Evolutionary conservation across 2,113 vertebrate species (phyloP).

Genomic region (Callionymus lyra): DNA sequence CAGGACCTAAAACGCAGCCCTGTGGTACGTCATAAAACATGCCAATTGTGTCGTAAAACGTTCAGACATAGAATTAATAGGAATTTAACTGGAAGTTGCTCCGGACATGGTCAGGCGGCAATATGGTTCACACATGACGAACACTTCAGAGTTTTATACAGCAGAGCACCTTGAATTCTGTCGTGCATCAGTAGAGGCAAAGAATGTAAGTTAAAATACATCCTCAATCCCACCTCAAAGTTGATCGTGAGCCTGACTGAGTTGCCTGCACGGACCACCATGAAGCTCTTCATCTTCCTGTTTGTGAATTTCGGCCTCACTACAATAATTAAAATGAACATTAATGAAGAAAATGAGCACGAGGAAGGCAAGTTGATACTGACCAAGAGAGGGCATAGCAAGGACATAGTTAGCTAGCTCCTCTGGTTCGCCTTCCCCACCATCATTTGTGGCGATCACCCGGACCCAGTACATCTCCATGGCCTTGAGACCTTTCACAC

Average conservation of each 20-base stretch:
- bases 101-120: too few relatives aligned
- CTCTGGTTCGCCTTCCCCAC: slow-evolving; percentile 61
- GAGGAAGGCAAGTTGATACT: slow-evolving; percentile 2
- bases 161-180: too few relatives aligned
- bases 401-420: slow-evolving; percentile 59
- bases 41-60: too few relatives aligned
- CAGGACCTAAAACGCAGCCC: too few relatives aligned
- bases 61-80: too few relatives aligned
- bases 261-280: slow-evolving; percentile 72
- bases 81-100: too few relatives aligned
- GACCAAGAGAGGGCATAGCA: slow-evolving; percentile 64
- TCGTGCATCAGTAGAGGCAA: too few relatives aligned
- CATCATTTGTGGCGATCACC: slow-evolving; percentile 69
- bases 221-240: slow-evolving; percentile 72
- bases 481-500: slow-evolving; percentile 67
- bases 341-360: background rate
- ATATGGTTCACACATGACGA: too few relatives aligned
- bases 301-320: slow-evolving; percentile 76
- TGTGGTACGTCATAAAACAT: background rate
- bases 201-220: background rate
- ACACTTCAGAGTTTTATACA: too few relatives aligned
- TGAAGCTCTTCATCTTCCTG: slow-evolving; percentile 62
- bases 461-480: slow-evolving; percentile 70
- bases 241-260: slow-evolving; percentile 67
- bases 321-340: slow-evolving; percentile 34